Evolutionary conservation across 2,113 vertebrate species (phyloP), one percentile per base, ranked within the genome.

Genomic region (Laterallus jamaicensis): DNA sequence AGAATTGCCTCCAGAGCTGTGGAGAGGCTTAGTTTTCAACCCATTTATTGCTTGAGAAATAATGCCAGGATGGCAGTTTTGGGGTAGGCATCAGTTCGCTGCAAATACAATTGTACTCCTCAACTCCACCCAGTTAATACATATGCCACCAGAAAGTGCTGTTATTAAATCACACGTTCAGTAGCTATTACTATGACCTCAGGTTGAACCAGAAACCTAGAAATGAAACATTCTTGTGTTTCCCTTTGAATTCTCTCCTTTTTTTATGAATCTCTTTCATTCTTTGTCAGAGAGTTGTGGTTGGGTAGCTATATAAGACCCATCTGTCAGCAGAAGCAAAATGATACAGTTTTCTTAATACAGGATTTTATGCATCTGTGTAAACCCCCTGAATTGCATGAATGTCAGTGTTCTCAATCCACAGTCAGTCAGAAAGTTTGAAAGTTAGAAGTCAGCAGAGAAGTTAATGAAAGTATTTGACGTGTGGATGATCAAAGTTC

Each of bases 121-220:
- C 68, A 62, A 24, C 83, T 81, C 47, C 11, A 2, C 73, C 64
- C 62, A 12, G 13, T 87, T 42, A 88, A 76, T 35, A 73, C 40
- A 21, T 44, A 24, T 83, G 50, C 67, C 50, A 87, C 79, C 67
- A 95, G 59, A 90, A 90, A 74, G 67, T 82, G 78, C 44, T 76
- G 58, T 92, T 95, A 73, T 44, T 89, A 95, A 96, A 73, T 91
- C 92, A 73, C 71, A 82, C 5, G 12, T 94, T 83, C 71, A 59
- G 80, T 84, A 95, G 92, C 86, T 92, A 64, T 83, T 88, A 9
- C 70, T 47, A 5, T 96, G 92, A 96, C 90, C 95, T 62, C 11
- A 37, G 67, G 88, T 96, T 93, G 95, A 97, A 97, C 96, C 95
- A 94, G 90, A 96, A 96, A 88, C 90, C 86, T 91, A 95, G 69